phyloP scores from a whole-genome alignment of 2,888 invertebrate genomes.

The Uropetala carovei region DNA sequence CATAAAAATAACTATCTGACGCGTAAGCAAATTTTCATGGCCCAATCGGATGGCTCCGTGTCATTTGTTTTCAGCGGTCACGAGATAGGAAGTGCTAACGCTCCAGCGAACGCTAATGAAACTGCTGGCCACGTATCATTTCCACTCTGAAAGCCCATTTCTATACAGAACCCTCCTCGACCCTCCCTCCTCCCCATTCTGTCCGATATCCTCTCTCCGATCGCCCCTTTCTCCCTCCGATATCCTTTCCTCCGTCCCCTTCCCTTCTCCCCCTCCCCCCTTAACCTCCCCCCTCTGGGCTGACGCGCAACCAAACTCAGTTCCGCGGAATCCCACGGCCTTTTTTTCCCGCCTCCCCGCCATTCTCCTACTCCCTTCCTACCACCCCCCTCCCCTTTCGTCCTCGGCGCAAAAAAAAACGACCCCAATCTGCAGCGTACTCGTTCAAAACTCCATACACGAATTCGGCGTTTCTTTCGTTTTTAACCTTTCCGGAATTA shows the following conservation, averaged over 20 bases:
- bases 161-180: neutral
- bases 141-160: constrained; percentile 16
- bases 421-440: neutral
- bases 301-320: too few relatives aligned
- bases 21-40: neutral
- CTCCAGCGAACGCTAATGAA: neutral
- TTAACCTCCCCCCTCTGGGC: too few relatives aligned
- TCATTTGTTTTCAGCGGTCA: neutral
- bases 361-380: neutral
- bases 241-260: too few relatives aligned
- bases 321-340: too few relatives aligned
- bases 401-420: neutral
- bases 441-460: constrained; percentile 17
- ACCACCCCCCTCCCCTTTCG: neutral
- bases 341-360: neutral
- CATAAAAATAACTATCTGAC: neutral
- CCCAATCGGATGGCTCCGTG: neutral
- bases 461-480: constrained; percentile 1
- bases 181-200: neutral
- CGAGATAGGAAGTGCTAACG: constrained; percentile 3
- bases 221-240: too few relatives aligned
- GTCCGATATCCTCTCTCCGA: neutral
- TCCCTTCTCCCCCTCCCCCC: too few relatives aligned
- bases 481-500: neutral
- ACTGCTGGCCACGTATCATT: constrained; percentile 27